A percentile compares a stretch with the other conserved stretches of the same genome.
phyloP scores from a whole-genome alignment of 2,888 invertebrate species.

The Leucozona laternaria region DNA sequence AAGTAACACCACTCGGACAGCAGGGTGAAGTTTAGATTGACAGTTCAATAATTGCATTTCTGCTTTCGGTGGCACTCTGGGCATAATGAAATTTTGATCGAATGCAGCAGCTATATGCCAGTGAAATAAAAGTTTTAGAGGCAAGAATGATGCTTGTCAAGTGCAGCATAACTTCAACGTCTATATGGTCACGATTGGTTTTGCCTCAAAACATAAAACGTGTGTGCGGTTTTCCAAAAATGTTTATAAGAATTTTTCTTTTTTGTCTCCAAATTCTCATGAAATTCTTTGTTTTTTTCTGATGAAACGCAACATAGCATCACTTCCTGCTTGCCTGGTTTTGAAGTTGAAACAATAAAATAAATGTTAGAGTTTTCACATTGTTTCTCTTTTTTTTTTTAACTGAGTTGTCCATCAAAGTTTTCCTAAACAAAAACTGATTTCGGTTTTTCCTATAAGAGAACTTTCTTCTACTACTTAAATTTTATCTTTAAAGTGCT shows the following conservation, averaged over 20 bases:
- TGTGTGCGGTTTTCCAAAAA: constrained; percentile 13
- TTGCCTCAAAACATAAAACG: not conserved
- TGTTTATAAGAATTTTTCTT: not conserved
- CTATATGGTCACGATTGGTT: constrained; percentile 6
- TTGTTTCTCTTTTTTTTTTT: not conserved
- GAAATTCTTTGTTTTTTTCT: not conserved
- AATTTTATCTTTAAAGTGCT: not conserved
- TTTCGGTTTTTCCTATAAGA: not conserved
- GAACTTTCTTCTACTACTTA: not conserved
- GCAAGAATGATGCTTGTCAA: constrained; percentile 14
- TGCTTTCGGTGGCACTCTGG: constrained; percentile 32
- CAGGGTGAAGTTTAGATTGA: constrained; percentile 38
- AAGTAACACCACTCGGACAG: constrained; percentile 23
- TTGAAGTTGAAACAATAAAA: constrained; percentile 7
- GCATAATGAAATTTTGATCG: constrained; percentile 49
- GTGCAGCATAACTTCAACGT: constrained; percentile 23
- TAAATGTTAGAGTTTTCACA: not conserved
- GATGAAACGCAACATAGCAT: too few relatives aligned
- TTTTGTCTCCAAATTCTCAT: not conserved
- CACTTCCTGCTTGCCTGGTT: not conserved
- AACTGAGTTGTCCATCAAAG: not conserved
- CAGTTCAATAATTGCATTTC: constrained; percentile 65
- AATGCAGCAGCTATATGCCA: not conserved
- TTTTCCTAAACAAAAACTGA: not conserved
- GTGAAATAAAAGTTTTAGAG: not conserved